phyloP scores from a whole-genome alignment of 1,140 invertebrate genomes.

The Batillaria attramentaria region DNA sequence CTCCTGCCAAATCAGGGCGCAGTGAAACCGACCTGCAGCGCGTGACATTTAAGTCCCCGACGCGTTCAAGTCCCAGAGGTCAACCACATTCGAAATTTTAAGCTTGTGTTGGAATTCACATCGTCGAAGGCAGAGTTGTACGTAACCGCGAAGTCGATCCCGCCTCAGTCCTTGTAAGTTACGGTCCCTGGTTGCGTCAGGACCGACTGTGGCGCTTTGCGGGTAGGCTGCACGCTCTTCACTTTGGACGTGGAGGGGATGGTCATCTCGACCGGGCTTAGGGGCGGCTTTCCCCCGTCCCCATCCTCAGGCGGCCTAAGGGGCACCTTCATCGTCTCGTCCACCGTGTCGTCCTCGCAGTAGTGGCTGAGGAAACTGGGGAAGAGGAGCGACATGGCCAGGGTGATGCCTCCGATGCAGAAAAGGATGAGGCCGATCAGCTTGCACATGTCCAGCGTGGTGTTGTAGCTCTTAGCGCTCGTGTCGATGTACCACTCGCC shows the following conservation, averaged over 20 bases:
- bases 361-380: conserved; percentile 72
- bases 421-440: conserved; percentile 74
- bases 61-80: no score
- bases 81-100: no score
- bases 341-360: conserved; percentile 67
- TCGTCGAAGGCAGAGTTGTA: no score
- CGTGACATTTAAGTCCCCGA: no score
- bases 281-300: conserved; percentile 54
- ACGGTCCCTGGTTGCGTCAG: conserved; percentile 29
- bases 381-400: conserved; percentile 73
- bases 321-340: conserved; percentile 52
- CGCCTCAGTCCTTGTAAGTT: conserved; percentile 24
- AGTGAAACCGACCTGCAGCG: no score
- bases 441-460: conserved; percentile 74
- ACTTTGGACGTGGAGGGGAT: conserved; percentile 64
- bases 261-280: conserved; percentile 62
- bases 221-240: conserved; percentile 64
- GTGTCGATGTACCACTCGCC: conserved; percentile 73
- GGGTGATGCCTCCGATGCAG: conserved; percentile 74
- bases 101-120: no score
- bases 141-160: no score
- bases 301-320: conserved; percentile 34
- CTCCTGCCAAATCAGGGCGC: no score
- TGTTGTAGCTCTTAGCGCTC: conserved; percentile 73
- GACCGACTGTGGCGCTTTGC: conserved; percentile 45